Evolutionary conservation across 2,888 invertebrate species (phyloP), one percentile per base, ranked within the genome.

Genomic region (Hofmannophila pseudospretella): DNA sequence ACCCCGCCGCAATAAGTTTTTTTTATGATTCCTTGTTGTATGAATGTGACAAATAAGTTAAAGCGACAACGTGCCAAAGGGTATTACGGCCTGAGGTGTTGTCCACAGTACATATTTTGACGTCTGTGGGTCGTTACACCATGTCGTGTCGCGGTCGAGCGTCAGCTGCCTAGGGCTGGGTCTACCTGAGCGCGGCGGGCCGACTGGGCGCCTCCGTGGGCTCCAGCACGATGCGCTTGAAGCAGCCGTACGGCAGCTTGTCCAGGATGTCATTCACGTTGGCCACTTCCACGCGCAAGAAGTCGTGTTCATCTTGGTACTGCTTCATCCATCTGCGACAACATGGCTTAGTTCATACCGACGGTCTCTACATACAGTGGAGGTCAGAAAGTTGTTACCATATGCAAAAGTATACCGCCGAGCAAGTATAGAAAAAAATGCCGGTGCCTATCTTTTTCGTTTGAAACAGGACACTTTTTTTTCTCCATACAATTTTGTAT

Each of bases 251-350:
- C 0, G 97, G 98, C 42, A 98, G 87, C 38, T 95, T 90, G 36
- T 91, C 90, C 1, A 93, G 88, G 52, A 98, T 97, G 34, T 92
- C 90, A 56, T 93, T 92, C 34, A 97, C 91, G 65, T 96, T 96
- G 4, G 90, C 89, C 2, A 97, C 96, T 72, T 97, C 96, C 1
- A 79, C 79, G 45, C 89, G 82, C 7, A 97, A 85, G 39, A 90
- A 82, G 29, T 80, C 88, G 31, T 96, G 89, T 61, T 96, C 94
- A 8, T 92, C 92, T 62, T 93, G 92, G 58, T 96, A 96, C 53
- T 92, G 91, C 42, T 94, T 93, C 54, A 96, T 92, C 88, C 93
- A 90, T 51, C 93, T 92, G 8, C n/a, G 5, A 4, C 4, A 4
- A 19, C 3, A 19, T 19, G 5, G 19, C 5, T 19, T 19, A 19